Evolutionary conservation across 1,140 invertebrate genomes (phyloP), one percentile per base, ranked within the genome.

Genomic region (Drosophila athabasca): DNA sequence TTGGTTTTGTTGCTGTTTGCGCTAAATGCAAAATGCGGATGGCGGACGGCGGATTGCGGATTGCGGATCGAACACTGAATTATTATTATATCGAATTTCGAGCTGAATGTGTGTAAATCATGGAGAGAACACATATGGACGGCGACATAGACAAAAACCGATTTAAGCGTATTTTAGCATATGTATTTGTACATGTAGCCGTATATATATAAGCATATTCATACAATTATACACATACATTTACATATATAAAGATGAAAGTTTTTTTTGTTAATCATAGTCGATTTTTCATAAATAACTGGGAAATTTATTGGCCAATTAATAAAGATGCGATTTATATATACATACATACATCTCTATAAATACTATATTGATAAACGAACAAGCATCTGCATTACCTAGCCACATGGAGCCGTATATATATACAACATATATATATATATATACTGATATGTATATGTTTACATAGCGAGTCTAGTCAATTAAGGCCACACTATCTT

Each of bases 321-420:
- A 87, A 85, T 87, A 85, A 85, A 78, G 55, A 87, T 67, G 81
- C 82, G 78, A 85, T 78, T 81, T 74, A 85, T 74, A 76, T 79
- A 59, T 51, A 82, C 62, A 65, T 49, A 31, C 46, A 26, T 62
- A 60, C 50, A 55, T 61, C 44, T 60, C 22, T 39, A 60, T 51
- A 60, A 26, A 24, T 15, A 31, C 49, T 26, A 58, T 45, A 68
- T 48, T 26, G 46, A 62, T 43, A 64, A 51, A 57, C 54, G 45
- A 41, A 41, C 43, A 41, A 52, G 29, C 71, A 75, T 75, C 72
- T 66, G 54, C 54, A 84, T 81, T 73, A 84, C 64, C 61, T 77
- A 81, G 81, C 62, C 77, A 65, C 53, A 72, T 55, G 41, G 59
- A 84, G 17, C 1, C 17, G 17, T 41, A 82, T 62, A 66, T 58